Percentiles rank a stretch among this genome's conserved stretches.
Evolutionary conservation across 2,113 vertebrate species (phyloP).

Genomic region (Hypocryptadius cinnamomeus): DNA sequence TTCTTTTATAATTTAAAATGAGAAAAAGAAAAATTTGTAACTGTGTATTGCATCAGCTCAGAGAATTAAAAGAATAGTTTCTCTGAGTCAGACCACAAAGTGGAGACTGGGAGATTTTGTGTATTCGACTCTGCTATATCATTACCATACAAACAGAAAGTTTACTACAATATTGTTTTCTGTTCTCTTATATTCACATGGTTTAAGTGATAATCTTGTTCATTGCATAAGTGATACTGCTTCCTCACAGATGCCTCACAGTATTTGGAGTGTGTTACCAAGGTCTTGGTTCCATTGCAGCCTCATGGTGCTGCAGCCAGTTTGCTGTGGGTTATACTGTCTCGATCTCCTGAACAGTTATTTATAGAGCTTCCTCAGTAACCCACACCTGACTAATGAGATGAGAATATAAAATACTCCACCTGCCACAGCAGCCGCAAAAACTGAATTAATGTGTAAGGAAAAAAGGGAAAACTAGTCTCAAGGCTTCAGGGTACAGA

Average conservation of each 20-base stretch:
- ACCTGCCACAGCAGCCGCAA: conserved; percentile 60
- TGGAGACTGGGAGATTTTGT: background rate
- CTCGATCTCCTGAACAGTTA: conserved; percentile 51
- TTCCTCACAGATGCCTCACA: background rate
- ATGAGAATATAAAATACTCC: conserved; percentile 67
- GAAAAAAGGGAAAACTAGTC: background rate
- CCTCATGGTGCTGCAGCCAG: conserved; percentile 22
- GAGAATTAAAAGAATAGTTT: background rate
- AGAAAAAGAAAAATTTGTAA: background rate
- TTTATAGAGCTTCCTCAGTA: conserved; percentile 67
- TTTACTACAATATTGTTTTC: background rate
- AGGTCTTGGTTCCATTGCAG: conserved; percentile 24
- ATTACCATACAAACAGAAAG: background rate
- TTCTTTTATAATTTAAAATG: background rate
- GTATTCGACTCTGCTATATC: background rate
- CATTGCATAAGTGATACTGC: background rate
- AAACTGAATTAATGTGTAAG: conserved; percentile 64
- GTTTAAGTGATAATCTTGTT: conserved; percentile 1
- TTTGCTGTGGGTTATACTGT: conserved; percentile 57
- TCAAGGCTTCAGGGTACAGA: background rate
- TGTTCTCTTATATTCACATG: background rate
- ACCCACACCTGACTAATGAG: conserved; percentile 68
- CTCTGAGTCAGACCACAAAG: background rate
- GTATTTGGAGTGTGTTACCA: conserved; percentile 24
- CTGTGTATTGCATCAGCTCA: background rate